phyloP scores from a whole-genome alignment of 2,888 invertebrate species.

The Papilio elwesi region DNA sequence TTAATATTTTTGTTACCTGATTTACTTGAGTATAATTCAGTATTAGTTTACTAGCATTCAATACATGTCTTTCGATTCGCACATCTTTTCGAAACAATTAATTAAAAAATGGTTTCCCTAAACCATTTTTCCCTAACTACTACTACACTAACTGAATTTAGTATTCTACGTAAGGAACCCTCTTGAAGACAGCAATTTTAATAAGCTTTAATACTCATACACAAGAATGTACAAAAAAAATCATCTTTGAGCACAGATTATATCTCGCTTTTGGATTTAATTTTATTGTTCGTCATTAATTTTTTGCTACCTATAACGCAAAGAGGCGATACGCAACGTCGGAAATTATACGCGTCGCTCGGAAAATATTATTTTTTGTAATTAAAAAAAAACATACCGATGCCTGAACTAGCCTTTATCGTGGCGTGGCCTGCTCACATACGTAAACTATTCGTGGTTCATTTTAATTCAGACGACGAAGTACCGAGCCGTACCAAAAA shows the following conservation, averaged over 20 bases:
- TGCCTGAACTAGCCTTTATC: neutral
- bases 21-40: no score
- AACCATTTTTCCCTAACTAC: no score
- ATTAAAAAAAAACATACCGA: constrained; percentile 21
- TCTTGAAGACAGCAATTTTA: neutral
- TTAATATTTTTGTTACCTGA: no score
- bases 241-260: constrained; percentile 22
- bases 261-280: constrained; percentile 38
- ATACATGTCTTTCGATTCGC: no score
- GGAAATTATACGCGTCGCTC: constrained; percentile 32
- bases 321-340: constrained; percentile 26
- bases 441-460: neutral
- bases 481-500: neutral
- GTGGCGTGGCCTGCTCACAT: neutral
- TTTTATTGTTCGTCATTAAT: constrained; percentile 38
- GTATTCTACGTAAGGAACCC: neutral
- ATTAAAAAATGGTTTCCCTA: no score
- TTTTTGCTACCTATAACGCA: constrained; percentile 37
- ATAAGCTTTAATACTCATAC: constrained; percentile 6
- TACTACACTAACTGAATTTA: no score
- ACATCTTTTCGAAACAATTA: no score
- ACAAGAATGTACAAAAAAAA: constrained; percentile 9
- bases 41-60: no score
- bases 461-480: neutral
- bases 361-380: constrained; percentile 28